Evolutionary conservation across 2,797 vertebrate species (phyloP), one percentile per base, ranked within the genome.

Genomic region (Takifugu ocellatus): DNA sequence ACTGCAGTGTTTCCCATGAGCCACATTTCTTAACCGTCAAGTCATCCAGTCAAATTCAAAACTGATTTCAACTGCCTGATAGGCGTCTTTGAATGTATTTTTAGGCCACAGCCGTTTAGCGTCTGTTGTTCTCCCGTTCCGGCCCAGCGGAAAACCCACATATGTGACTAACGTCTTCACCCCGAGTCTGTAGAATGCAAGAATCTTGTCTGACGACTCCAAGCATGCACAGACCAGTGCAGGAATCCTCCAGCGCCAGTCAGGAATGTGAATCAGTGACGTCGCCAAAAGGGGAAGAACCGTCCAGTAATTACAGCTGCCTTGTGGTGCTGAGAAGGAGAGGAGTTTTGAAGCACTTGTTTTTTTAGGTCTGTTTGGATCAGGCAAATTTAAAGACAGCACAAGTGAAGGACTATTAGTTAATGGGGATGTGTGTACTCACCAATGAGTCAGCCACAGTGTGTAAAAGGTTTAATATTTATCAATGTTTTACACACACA

Each of bases 161-260:
- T 59, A 14, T 7, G 66, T 79, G 72, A 83, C 72, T 66, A 36
- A 53, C 60, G 44, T 83, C 64, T 54, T 65, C 63, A 49, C 66
- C 61, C 54, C 58, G 55, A 59, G 53, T 27, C 56, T 8, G 43
- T 61, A 63, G 67, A 1, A 44, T n/a, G 53, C 56, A 88, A 84
- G 87, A 91, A 92, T 92, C 88, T 81, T 63, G 89, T 90, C 72
- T 14, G 80, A 86, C 86, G 71, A 66, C 88, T 84, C 62, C 50
- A 78, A 89, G 88, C 90, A 77, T 90, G 90, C 88, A 87, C 88
- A 84, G 88, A 88, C 90, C 88, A 65, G 91, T 39, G 70, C 78
- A 85, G 87, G 88, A 91, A 91, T 91, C 83, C 80, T 87, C 59
- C n/a, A 51, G 68, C 62, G 75, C 71, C 70, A 67, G 68, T 56